Evolutionary conservation across 2,113 vertebrate species (phyloP).

Genomic region (Chamaea fasciata): DNA sequence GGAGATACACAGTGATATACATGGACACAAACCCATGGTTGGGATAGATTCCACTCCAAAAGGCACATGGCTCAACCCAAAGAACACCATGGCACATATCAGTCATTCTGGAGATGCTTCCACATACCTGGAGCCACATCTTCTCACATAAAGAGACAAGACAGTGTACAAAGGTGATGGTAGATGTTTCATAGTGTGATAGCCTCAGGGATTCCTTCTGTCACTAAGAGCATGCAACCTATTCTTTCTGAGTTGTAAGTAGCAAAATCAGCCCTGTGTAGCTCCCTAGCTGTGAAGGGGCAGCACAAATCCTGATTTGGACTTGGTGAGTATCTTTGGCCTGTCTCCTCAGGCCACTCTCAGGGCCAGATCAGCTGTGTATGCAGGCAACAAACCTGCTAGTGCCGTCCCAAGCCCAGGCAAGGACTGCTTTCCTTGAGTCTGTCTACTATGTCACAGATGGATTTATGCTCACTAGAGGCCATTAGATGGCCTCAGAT

Average conservation of each 20-base stretch:
- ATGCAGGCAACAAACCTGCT: not conserved
- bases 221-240: not conserved
- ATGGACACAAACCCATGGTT: not conserved
- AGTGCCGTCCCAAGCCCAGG: not conserved
- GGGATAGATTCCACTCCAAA: not conserved
- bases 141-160: not conserved
- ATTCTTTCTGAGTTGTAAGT: not conserved
- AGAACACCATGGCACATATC: not conserved
- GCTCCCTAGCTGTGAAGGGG: not conserved
- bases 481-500: not conserved
- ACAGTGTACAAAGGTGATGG: not conserved
- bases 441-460: not conserved
- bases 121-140: not conserved
- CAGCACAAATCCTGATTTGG: not conserved
- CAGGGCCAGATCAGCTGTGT: not conserved
- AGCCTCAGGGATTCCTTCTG: not conserved
- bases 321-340: not conserved
- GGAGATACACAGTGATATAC: not conserved
- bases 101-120: not conserved
- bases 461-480: not conserved
- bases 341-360: not conserved
- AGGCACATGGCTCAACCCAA: not conserved
- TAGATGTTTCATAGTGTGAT: not conserved
- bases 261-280: not conserved
- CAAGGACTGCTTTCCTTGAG: not conserved